Evolutionary conservation across 2,888 invertebrate genomes (phyloP).

Genomic region (Diploptera punctata): DNA sequence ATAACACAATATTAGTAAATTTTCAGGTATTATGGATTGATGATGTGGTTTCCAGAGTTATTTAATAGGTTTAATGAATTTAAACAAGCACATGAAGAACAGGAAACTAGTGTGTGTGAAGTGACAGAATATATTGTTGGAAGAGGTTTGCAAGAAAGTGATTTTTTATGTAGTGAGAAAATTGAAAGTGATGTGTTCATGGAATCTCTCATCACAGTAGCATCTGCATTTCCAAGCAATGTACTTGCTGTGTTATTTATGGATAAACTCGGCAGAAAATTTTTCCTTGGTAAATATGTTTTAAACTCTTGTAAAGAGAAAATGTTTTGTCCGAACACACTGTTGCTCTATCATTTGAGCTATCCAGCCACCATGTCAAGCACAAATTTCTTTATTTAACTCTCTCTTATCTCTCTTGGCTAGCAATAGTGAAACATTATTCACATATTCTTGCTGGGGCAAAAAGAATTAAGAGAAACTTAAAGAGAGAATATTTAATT

Average conservation of each 20-base stretch:
- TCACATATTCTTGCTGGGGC: too few species aligned
- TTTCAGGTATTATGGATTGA: slow-evolving; percentile 86
- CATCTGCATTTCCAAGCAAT: slow-evolving; percentile 85
- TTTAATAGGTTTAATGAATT: slow-evolving; percentile 90
- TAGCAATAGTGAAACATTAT: too few species aligned
- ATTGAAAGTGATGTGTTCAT: slow-evolving; percentile 82
- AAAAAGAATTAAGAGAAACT: too few species aligned
- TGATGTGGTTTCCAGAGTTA: slow-evolving; percentile 98
- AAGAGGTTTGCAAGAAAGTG: slow-evolving; percentile 66
- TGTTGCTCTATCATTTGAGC: too few species aligned
- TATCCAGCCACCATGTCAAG: too few species aligned
- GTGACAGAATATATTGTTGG: slow-evolving; percentile 80
- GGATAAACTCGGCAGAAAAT: slow-evolving; percentile 86
- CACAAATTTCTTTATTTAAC: too few species aligned
- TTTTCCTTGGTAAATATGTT: slow-evolving; percentile 73
- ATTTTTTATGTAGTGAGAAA: slow-evolving; percentile 67
- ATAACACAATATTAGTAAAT: background rate
- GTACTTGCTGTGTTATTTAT: slow-evolving; percentile 82
- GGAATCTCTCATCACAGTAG: slow-evolving; percentile 86
- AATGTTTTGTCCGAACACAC: too few species aligned
- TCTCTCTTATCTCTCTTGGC: too few species aligned
- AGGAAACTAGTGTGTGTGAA: slow-evolving; percentile 64
- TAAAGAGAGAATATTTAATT: too few species aligned
- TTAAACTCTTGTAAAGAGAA: too few species aligned
- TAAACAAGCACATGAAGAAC: slow-evolving; percentile 66